Evolutionary conservation across 2,113 vertebrate genomes (phyloP).

Genomic region (Campylomormyrus tamandua): DNA sequence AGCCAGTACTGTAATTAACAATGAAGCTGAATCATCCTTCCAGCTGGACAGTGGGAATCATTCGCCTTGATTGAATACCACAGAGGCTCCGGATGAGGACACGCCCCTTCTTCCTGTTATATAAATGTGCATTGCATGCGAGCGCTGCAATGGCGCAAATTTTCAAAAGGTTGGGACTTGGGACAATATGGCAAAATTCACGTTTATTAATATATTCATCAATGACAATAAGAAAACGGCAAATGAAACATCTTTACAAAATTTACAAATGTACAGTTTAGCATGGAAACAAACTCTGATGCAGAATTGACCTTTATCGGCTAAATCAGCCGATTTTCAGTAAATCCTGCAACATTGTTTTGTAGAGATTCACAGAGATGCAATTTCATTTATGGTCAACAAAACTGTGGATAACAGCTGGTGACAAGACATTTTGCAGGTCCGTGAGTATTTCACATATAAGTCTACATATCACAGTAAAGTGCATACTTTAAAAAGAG

Average conservation of each 20-base stretch:
- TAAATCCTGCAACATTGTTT: neutral
- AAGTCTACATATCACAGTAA: neutral
- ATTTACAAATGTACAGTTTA: constrained; percentile 8
- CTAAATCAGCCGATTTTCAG: neutral
- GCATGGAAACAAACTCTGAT: neutral
- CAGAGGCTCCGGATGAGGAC: neutral
- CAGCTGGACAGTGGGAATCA: neutral
- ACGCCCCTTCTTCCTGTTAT: neutral
- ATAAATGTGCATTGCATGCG: neutral
- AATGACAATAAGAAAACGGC: neutral
- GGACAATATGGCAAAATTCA: neutral
- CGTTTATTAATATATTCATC: neutral
- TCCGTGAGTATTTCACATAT: neutral
- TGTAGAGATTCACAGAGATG: neutral
- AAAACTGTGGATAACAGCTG: neutral
- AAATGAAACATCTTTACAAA: neutral
- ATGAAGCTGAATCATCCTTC: neutral
- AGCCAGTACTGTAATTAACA: neutral
- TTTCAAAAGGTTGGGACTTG: neutral
- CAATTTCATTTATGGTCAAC: neutral
- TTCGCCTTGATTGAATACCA: neutral
- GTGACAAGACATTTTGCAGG: neutral
- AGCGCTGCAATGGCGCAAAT: neutral
- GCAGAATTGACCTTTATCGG: neutral
- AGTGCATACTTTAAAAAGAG: neutral